Evolutionary conservation across 2,113 vertebrate species (phyloP), one percentile per base, ranked within the genome.

Genomic region (Potamarius usumacintae): DNA sequence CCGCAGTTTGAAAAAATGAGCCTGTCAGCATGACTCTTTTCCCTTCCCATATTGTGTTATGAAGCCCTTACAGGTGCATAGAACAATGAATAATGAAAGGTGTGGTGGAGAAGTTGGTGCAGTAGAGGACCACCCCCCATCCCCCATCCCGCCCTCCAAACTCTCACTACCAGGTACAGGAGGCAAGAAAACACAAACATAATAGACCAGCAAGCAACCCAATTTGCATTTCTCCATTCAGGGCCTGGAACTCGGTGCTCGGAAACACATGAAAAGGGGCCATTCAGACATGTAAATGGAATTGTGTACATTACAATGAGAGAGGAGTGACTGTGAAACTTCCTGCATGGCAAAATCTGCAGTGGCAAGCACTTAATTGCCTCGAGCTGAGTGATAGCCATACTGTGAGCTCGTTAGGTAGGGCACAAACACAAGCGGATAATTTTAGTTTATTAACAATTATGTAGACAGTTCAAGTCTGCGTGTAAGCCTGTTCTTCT

Each of bases 41-140:
- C 20, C 90, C 87, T 57, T 94, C 67, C 93, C 95, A 96, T 95
- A 95, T 96, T 95, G 87, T 89, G 80, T 90, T 95, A 96, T 96
- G 96, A 96, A 95, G 94, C 94, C 93, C 90, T 94, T 95, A 97
- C 97, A 98, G 97, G 97, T 98, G 97, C 96, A 95, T 94, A 94
- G 94, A 25, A 94, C 96, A 97, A 98, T 97, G 94, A n/a, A 94
- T 97, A 97, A 98, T 97, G 96, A 96, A 97, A 97, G 97, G 97
- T 99, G 96, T 97, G 95, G 95, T 93, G 93, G 93, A 96, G 94
- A 95, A 57, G 78, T 42, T 58, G 57, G 79, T 82, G 57, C 17
- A 62, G 79, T 82, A 11, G 9, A 82, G 30, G 30, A 48, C 48
- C 15, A 14, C 0, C 3, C 42, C 42, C 42, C 93, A 93, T 90